Conservation (phyloP, 2,888 invertebrate genomes). For the Sinopyrophorus schimmeli region DNA sequence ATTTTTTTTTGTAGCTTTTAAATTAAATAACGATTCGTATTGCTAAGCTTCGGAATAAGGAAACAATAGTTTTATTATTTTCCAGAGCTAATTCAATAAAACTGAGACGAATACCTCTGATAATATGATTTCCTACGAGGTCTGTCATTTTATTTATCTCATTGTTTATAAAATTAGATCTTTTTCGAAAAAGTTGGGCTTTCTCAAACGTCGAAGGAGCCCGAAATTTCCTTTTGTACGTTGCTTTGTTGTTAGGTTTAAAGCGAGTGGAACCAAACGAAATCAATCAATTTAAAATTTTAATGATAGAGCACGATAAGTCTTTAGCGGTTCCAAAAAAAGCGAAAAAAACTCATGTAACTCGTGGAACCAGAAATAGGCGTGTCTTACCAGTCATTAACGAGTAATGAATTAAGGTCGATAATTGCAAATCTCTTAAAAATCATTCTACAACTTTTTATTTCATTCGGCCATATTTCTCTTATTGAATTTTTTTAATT, state of each 20-base stretch:
- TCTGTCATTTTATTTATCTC: too few species aligned
- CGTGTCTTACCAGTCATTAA: constrained; percentile 42
- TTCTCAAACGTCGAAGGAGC: too few species aligned
- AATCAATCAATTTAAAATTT: constrained; percentile 3
- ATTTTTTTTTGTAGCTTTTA: constrained; percentile 2
- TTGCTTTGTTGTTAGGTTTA: not conserved
- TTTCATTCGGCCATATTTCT: constrained; percentile 11
- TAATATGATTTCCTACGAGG: constrained; percentile 8
- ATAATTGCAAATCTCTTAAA: constrained; percentile 46
- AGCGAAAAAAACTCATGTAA: constrained; percentile 13
- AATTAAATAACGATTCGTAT: constrained; percentile 7
- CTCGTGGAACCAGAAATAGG: constrained; percentile 20
- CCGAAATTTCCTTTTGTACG: too few species aligned
- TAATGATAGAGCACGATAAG: constrained; percentile 11
- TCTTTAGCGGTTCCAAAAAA: too few species aligned
- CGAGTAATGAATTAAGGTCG: constrained; percentile 48
- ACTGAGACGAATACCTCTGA: constrained; percentile 9
- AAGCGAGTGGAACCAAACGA: constrained; percentile 3
- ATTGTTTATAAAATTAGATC: too few species aligned
- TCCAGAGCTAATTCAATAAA: constrained; percentile 4
- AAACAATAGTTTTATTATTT: constrained; percentile 8
- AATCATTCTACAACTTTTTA: constrained; percentile 39
- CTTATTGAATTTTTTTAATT: too few species aligned
- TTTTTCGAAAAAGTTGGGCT: too few species aligned
- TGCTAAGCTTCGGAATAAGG: constrained; percentile 9